Conservation (phyloP, 64 coral and sea anemone species). For the Trachythela sp. region DNA sequence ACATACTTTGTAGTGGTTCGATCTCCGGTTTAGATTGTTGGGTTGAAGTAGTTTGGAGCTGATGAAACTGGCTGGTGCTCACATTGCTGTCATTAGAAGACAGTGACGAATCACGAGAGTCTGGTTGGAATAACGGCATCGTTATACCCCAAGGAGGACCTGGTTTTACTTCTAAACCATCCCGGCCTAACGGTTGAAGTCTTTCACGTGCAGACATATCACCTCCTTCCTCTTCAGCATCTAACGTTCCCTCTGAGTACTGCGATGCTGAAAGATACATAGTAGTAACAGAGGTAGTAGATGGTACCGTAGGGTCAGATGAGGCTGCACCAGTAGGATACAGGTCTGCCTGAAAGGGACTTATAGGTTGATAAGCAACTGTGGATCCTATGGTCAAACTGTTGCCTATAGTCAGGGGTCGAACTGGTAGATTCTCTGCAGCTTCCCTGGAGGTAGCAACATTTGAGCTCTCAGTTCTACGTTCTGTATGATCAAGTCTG, state of each 20-base stretch:
- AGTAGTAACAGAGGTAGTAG: neutral
- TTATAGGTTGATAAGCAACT: neutral
- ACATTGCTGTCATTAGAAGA: constrained; percentile 5
- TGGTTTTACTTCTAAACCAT: neutral
- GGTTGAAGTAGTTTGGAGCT: neutral
- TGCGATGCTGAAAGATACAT: neutral
- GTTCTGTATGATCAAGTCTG: neutral
- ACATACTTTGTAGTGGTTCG: neutral
- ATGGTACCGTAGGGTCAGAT: neutral
- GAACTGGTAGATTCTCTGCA: neutral
- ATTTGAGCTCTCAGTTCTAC: neutral
- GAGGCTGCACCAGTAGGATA: neutral
- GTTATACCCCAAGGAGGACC: neutral
- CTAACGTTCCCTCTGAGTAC: neutral
- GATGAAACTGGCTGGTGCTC: neutral
- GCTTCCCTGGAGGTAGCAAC: neutral
- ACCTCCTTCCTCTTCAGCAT: neutral
- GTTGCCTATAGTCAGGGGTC: constrained; percentile 8
- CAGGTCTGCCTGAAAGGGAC: neutral
- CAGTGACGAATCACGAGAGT: neutral
- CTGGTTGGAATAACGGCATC: neutral
- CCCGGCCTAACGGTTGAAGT: neutral
- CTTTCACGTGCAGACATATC: neutral
- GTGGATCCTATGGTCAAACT: neutral
- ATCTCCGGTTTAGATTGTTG: too few species aligned